phyloP scores from a whole-genome alignment of 2,113 vertebrate genomes.

The Noctilio leporinus region DNA sequence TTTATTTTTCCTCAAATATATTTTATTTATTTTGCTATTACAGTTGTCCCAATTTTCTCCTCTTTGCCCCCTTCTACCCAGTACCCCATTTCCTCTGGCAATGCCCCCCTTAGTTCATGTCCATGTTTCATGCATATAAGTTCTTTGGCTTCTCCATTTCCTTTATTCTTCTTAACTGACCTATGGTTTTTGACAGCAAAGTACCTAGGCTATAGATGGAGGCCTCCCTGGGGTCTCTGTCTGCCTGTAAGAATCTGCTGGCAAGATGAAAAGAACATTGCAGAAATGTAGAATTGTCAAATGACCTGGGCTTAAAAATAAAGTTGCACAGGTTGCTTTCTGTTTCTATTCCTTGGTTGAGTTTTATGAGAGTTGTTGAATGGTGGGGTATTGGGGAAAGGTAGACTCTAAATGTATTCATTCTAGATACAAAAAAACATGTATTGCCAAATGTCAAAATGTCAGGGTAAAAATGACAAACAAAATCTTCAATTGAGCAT shows the following conservation, averaged over 20 bases:
- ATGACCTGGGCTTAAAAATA: not conserved
- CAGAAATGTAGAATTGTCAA: not conserved
- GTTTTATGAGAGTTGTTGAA: not conserved
- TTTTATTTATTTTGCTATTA: too few species aligned
- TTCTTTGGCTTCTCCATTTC: too few species aligned
- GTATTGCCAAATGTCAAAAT: not conserved
- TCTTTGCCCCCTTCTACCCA: too few species aligned
- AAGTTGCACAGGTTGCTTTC: not conserved
- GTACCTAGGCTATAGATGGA: not conserved
- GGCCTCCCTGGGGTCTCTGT: not conserved
- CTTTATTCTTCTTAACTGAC: too few species aligned
- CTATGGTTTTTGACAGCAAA: constrained; percentile 1
- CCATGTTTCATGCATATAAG: too few species aligned
- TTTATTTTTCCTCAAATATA: too few species aligned
- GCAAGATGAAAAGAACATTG: not conserved
- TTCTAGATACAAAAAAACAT: not conserved
- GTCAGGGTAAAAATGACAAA: not conserved
- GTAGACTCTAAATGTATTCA: not conserved
- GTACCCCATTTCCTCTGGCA: too few species aligned
- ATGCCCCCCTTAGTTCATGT: too few species aligned
- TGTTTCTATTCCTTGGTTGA: not conserved
- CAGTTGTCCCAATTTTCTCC: too few species aligned
- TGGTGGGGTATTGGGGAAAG: not conserved
- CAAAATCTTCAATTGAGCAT: not conserved
- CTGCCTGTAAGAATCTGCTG: not conserved